Evolutionary conservation across 2,888 invertebrate species (phyloP), one percentile per base, ranked within the genome.

Genomic region (Arge pagana): DNA sequence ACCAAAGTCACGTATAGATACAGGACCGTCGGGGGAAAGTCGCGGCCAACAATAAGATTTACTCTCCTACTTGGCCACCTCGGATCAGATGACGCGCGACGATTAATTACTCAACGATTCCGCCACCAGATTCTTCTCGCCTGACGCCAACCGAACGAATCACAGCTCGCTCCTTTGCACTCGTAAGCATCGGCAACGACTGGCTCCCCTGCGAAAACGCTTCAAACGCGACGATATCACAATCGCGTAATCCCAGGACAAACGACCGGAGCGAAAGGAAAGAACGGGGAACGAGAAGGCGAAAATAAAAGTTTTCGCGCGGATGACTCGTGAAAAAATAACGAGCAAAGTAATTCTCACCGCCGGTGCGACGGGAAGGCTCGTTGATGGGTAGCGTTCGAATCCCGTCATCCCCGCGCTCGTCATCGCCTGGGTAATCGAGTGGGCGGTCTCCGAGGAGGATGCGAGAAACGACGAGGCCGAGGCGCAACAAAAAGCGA

Each of bases 391-490:
- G 68, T 67, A 67, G 67, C 68, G 69, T 68, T 65, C 66, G 69
- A 66, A 61, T 63, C 61, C 57, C 68, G 61, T 70, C 71, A 70
- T 72, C 67, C 71, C 70, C 73, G 73, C 71, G 72, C 73, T 74
- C 72, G 71, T 74, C 74, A 74, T 72, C 74, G 65, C 70, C 65
- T 64, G 65, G 73, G 71, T 75, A 75, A 75, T 75, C 69, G 74
- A 70, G 72, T 74, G 68, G 75, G 74, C 74, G 74, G 64, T 72
- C 58, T 71, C 59, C 64, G 58, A n/a, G n/a, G 62, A 66, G 65
- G 57, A 68, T 68, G 57, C 63, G 60, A n/a, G 57, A 57, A 60
- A 58, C 60, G 65, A 64, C 61, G 60, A 58, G 62, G 57, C 60
- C 53, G 23, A 23, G 50, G 50, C 56, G 54, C 66, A 67, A 68